Conservation (phyloP, 1,140 invertebrate species). For the Drosophila parvula region DNA sequence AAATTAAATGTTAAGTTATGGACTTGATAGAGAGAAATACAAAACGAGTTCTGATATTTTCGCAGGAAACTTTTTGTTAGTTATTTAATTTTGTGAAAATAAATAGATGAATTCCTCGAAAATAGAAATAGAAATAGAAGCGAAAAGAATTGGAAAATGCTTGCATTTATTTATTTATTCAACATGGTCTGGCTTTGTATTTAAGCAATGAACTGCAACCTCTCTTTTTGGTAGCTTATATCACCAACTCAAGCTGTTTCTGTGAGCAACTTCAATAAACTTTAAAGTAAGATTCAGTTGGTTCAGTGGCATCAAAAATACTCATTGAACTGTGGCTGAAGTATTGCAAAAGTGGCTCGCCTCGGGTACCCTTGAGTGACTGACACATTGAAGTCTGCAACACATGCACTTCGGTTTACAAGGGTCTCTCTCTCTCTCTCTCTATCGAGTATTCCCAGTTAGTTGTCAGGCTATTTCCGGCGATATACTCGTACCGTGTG, state of each 20-base stretch:
- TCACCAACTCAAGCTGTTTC: too few species aligned
- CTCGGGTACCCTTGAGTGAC: constrained; percentile 4
- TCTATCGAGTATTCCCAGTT: background rate
- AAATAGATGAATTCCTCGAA: background rate
- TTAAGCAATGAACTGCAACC: too few species aligned
- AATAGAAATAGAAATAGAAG: background rate
- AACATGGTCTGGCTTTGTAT: background rate
- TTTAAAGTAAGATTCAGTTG: constrained; percentile 2
- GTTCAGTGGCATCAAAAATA: background rate
- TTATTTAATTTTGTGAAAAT: background rate
- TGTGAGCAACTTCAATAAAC: background rate
- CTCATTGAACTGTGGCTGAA: background rate
- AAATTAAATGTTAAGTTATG: background rate
- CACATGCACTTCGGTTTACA: constrained; percentile 1
- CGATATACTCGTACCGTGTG: constrained; percentile 2
- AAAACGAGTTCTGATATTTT: too few species aligned
- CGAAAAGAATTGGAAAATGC: background rate
- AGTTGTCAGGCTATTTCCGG: constrained; percentile 33
- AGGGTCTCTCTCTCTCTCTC: background rate
- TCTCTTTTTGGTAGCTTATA: background rate
- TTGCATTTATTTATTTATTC: background rate
- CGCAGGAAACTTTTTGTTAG: background rate
- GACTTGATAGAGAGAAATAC: background rate
- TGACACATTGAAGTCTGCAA: constrained; percentile 7
- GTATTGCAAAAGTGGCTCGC: background rate